Base-by-base conservation (phyloP, 1,140 invertebrate genomes). In the Zaprionus lachaisei region DNA sequence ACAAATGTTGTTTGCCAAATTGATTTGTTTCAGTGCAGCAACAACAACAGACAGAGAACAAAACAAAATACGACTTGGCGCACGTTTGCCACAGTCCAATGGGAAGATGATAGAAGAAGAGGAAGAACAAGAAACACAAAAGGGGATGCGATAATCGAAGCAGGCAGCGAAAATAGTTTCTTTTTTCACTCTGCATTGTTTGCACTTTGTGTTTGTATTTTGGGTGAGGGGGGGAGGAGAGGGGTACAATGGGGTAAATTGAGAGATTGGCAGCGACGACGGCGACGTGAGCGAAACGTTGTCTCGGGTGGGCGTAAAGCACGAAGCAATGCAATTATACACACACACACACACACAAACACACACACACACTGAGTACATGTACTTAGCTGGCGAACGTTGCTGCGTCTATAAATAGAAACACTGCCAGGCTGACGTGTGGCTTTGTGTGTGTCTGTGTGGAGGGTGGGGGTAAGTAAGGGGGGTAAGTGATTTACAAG, bases 341-440 rank as follows among this genome's bases (percentile, higher is more conserved):
- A 37, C n/a, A 34, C 3, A 5, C 15, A 20, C 1, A 20, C 37
- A 24, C 24, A 15, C 20, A 22, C 7, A 24, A 9, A 37, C 20
- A 44, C 11, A 11, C 26, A 62, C n/a, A 38, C 5, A 47, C 24
- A 5, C 15, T 15, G 17, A 44, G 55, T 58, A 66, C 54, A 57
- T 55, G 34, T 51, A 65, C 62, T 54, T 64, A 55, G 51, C 38
- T 26, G 24, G 5, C 51, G 28, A 26, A 57, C 38, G 64, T 55
- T 70, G 72, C 67, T 75, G 67, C 72, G 28, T 70, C 73, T 76
- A 76, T 58, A 76, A 72, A 76, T 76, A 75, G 72, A 47, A 51
- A 22, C 47, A 20, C 64, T 34, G 38, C 55, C 61, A 58, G 67
- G 31, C 54, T 57, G 47, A 12, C 20, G 11, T 24, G 22, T 26